Evolutionary conservation across 2,113 vertebrate species (phyloP).

Genomic region (Dinomys branickii): DNA sequence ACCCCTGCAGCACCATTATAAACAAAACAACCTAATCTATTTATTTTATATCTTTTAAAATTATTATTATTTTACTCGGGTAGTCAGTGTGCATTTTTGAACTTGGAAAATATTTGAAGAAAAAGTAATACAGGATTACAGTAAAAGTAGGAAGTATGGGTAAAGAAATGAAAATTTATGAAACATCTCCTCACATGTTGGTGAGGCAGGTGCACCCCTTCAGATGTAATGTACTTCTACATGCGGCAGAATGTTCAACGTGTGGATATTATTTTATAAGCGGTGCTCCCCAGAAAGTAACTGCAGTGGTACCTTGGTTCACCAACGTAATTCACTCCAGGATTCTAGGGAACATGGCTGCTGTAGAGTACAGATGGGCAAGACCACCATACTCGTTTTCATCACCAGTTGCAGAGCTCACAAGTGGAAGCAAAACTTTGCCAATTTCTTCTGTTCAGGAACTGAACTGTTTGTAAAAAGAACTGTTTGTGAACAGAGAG

Average conservation of each 20-base stretch:
- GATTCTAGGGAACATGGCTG: not conserved
- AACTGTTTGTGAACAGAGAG: not conserved
- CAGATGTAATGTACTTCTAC: not conserved
- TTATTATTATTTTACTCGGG: not conserved
- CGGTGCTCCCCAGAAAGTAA: not conserved
- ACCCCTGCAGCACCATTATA: not conserved
- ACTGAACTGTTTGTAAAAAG: not conserved
- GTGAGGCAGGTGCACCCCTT: not conserved
- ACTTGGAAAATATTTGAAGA: not conserved
- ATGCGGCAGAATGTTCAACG: not conserved
- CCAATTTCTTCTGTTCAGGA: not conserved
- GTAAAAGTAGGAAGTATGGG: not conserved
- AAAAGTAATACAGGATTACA: not conserved
- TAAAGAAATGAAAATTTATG: not conserved
- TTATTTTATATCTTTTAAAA: not conserved
- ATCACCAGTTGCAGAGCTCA: not conserved
- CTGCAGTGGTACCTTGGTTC: not conserved
- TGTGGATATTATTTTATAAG: not conserved
- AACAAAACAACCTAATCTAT: not conserved
- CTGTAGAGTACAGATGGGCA: not conserved
- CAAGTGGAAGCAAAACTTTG: not conserved
- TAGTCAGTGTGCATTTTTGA: not conserved
- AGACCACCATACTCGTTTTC: not conserved
- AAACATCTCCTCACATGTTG: not conserved
- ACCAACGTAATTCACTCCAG: not conserved